These are phyloP conservation scores for Heliconius sara DNA, from an alignment of 2,888 invertebrate genomes.

Conservation along the genomic window DNA sequence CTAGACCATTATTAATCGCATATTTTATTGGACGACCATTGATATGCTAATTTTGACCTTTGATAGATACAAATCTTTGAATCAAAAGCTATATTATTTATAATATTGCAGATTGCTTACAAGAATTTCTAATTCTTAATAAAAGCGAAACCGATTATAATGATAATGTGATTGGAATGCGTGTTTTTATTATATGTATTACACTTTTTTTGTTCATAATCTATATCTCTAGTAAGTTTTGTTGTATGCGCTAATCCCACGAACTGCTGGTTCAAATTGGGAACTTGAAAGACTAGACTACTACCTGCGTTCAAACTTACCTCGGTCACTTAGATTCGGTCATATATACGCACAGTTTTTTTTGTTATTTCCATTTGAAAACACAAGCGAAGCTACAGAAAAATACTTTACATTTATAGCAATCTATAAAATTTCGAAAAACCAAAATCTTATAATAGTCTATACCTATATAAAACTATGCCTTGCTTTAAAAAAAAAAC, in stretches of 20 bases:
- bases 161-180: conserved; percentile 14
- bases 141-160: conserved; percentile 12
- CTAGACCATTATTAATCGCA: conserved; percentile 25
- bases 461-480: background rate
- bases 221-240: too few species aligned
- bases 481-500: conserved; percentile 9
- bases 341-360: background rate
- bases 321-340: background rate
- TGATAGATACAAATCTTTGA: conserved; percentile 17
- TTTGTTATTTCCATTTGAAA: background rate
- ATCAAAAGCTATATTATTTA: conserved; percentile 8
- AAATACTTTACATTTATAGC: background rate
- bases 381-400: background rate
- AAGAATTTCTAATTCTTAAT: conserved; percentile 15
- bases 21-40: conserved; percentile 31
- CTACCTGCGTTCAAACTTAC: background rate
- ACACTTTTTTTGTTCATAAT: too few species aligned
- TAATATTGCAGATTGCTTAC: conserved; percentile 26
- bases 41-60: conserved; percentile 30
- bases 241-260: too few species aligned
- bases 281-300: too few species aligned
- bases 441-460: background rate
- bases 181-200: background rate
- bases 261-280: too few species aligned
- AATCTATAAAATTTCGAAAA: background rate